These are phyloP conservation scores for Fundulus diaphanus DNA, from an alignment of 2,797 vertebrate genomes.

Conservation along the genomic window DNA sequence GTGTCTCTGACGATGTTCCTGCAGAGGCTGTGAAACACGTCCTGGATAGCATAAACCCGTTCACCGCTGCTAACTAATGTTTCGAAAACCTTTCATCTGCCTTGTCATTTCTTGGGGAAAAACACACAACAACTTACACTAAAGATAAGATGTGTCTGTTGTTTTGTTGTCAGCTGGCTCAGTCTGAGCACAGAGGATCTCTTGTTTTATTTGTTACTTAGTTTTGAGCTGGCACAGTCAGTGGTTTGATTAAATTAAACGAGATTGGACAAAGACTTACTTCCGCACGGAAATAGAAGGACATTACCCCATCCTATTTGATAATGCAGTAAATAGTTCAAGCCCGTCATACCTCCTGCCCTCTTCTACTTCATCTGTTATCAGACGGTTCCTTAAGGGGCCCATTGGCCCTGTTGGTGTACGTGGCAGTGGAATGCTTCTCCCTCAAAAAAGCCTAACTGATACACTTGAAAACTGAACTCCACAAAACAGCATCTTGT, in stretches of 20 bases:
- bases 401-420: background rate
- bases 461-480: background rate
- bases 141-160: background rate
- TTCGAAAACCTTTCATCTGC: too few relatives aligned
- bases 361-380: conserved; percentile 17
- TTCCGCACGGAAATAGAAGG: conserved; percentile 35
- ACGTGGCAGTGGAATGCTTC: background rate
- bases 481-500: background rate
- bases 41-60: too few relatives aligned
- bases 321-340: background rate
- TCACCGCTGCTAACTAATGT: too few relatives aligned
- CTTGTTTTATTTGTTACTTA: background rate
- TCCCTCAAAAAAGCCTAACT: background rate
- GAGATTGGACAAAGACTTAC: conserved; percentile 34
- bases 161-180: background rate
- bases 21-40: background rate
- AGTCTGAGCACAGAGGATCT: too few relatives aligned
- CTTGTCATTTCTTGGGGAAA: background rate
- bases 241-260: conserved; percentile 54
- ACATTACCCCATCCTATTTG: conserved; percentile 4
- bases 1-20: background rate
- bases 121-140: background rate
- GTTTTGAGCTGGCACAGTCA: conserved; percentile 33
- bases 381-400: conserved; percentile 12
- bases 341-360: background rate